Percentiles rank a stretch among this genome's conserved stretches.
Evolutionary conservation across 64 coral and sea anemone genomes (phyloP).

Genomic region (Actinia tenebrosa): DNA sequence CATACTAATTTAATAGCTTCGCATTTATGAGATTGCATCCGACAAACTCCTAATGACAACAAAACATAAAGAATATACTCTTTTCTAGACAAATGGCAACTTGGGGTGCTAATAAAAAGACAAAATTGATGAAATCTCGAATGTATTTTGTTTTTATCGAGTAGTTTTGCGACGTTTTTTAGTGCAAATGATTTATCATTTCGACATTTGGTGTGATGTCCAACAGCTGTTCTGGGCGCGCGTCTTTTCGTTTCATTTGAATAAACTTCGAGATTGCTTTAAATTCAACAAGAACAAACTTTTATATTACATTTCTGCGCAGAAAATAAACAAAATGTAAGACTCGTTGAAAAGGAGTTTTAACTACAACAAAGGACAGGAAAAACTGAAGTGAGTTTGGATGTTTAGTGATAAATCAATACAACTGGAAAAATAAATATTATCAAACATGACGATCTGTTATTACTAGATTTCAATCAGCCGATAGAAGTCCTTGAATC

Average conservation of each 20-base stretch:
- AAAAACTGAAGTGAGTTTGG: no score
- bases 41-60: not conserved
- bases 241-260: not conserved
- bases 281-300: no score
- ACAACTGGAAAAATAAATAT: no score
- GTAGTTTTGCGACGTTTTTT: not conserved
- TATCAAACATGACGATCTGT: no score
- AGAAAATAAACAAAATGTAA: no score
- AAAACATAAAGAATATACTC: not conserved
- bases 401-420: no score
- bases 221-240: not conserved
- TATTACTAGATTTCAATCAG: no score
- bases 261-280: no score
- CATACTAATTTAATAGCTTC: not conserved
- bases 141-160: not conserved
- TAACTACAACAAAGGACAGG: no score
- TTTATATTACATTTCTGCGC: no score
- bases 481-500: no score
- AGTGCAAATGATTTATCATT: not conserved
- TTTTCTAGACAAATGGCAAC: not conserved
- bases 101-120: not conserved
- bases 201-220: not conserved
- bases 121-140: not conserved
- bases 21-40: not conserved
- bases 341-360: no score